Conservation (phyloP, 1,140 invertebrate genomes). For the Agraylea sexmaculata region DNA sequence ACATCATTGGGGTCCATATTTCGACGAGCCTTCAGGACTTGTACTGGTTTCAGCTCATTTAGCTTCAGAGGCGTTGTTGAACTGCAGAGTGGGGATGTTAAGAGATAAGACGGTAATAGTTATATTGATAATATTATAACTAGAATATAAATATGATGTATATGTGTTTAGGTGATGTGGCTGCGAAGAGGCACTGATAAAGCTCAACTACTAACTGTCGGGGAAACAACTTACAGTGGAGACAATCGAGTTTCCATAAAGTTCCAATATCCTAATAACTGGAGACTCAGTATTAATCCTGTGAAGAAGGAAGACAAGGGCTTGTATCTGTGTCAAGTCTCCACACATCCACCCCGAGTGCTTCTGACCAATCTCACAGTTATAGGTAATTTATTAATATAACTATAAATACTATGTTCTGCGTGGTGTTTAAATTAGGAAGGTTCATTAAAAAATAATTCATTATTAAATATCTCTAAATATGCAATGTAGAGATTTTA, state of each 20-base stretch:
- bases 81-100: constrained; percentile 69
- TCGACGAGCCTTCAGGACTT: constrained; percentile 45
- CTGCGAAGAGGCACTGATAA: constrained; percentile 55
- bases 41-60: constrained; percentile 55
- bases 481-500: too few relatives aligned
- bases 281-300: constrained; percentile 66
- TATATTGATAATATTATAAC: constrained; percentile 5
- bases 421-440: too few relatives aligned
- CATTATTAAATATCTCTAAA: too few relatives aligned
- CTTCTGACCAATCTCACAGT: constrained; percentile 51
- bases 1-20: constrained; percentile 62
- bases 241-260: constrained; percentile 57
- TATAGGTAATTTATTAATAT: constrained; percentile 38
- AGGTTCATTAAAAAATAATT: too few relatives aligned
- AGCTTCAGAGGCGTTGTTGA: constrained; percentile 64
- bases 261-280: constrained; percentile 76
- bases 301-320: constrained; percentile 62
- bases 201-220: constrained; percentile 65
- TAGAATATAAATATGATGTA: not conserved
- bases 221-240: constrained; percentile 56
- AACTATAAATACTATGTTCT: too few relatives aligned
- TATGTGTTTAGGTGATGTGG: constrained; percentile 60
- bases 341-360: constrained; percentile 66
- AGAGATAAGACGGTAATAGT: constrained; percentile 71
- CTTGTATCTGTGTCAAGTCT: constrained; percentile 76